Conservation (phyloP, 2,113 vertebrate genomes). For the Callocephalon fimbriatum region DNA sequence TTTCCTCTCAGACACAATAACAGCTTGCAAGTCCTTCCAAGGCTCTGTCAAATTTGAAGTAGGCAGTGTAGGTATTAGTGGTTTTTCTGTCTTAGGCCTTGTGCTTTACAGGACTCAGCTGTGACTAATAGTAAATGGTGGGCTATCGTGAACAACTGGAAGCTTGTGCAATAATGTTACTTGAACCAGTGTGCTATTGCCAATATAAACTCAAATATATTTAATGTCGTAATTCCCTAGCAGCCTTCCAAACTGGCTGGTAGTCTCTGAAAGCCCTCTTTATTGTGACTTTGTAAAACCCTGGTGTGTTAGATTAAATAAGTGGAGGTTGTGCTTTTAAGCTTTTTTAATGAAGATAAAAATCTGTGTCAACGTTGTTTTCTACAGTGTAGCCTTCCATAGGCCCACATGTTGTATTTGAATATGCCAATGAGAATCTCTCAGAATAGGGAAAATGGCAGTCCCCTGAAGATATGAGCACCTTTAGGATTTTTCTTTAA, state of each 20-base stretch:
- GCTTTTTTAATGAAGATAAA: not conserved
- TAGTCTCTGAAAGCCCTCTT: not conserved
- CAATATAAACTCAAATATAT: not conserved
- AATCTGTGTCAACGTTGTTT: constrained; percentile 17
- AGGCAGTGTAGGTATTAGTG: not conserved
- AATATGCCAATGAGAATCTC: not conserved
- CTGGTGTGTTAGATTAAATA: not conserved
- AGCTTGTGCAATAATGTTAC: not conserved
- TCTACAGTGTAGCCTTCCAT: not conserved
- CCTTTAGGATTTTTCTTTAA: not conserved
- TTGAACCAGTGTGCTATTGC: not conserved
- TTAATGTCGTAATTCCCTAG: not conserved
- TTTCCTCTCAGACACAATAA: not conserved
- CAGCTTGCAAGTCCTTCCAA: not conserved
- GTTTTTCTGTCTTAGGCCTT: not conserved
- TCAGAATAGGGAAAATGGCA: not conserved
- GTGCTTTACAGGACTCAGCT: not conserved
- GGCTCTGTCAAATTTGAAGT: not conserved
- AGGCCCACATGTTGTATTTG: not conserved
- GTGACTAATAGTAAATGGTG: not conserved
- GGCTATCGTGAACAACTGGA: not conserved
- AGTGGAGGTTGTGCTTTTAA: not conserved
- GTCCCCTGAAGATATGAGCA: not conserved
- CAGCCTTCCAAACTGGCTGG: not conserved
- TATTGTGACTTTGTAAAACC: not conserved